Evolutionary conservation across 1,140 invertebrate species (phyloP).

Genomic region (Drosophila lacteicornis): DNA sequence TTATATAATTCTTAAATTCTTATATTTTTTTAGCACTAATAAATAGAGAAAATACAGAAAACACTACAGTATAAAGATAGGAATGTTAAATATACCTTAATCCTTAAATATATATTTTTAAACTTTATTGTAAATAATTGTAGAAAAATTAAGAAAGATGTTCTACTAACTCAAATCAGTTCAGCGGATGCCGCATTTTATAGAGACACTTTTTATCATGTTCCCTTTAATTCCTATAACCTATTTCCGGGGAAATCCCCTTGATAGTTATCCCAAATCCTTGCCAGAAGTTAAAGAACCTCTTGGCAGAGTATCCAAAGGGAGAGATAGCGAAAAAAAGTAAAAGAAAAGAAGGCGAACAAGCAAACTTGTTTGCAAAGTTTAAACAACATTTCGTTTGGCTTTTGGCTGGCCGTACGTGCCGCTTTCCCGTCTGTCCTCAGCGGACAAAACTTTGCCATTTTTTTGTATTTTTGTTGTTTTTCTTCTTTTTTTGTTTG

Average conservation of each 20-base stretch:
- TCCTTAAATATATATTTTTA: no score
- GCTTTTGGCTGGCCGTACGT: slow-evolving; percentile 66
- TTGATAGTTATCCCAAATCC: neutral
- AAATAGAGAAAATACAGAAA: neutral
- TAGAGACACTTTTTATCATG: fast-evolving
- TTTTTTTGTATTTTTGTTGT: slow-evolving; percentile 24
- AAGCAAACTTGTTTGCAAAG: slow-evolving; percentile 82
- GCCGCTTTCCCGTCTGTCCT: slow-evolving; percentile 27
- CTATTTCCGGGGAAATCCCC: no score
- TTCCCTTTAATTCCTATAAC: neutral
- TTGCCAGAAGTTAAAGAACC: neutral
- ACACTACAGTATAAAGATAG: neutral
- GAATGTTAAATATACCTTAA: no score
- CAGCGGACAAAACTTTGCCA: slow-evolving; percentile 46
- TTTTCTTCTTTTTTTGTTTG: slow-evolving; percentile 17
- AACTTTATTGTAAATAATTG: no score
- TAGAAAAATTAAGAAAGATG: neutral
- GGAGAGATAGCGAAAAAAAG: slow-evolving; percentile 24
- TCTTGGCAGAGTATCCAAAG: slow-evolving; percentile 22
- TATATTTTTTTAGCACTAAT: neutral
- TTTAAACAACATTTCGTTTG: slow-evolving; percentile 80
- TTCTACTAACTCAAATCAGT: neutral
- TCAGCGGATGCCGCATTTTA: no score
- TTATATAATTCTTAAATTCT: neutral
- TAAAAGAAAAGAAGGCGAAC: slow-evolving; percentile 57